These are phyloP conservation scores for Drosophila pandora DNA, from an alignment of 1,140 invertebrate species.

Conservation along the genomic window DNA sequence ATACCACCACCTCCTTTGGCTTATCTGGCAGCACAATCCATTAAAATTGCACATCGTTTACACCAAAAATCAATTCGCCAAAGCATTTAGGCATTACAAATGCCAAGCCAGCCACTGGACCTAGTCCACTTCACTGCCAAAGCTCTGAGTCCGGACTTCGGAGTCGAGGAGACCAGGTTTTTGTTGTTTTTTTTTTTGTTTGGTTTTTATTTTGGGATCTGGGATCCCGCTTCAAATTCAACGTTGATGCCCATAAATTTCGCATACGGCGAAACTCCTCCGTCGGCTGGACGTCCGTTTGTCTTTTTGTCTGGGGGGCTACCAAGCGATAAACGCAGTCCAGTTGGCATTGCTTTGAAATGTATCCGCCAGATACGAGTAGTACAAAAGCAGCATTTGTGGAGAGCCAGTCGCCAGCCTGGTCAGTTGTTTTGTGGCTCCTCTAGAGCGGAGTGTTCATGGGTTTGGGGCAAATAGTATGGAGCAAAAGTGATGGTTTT, in stretches of 20 bases:
- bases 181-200: slow-evolving; percentile 16
- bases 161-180: slow-evolving; percentile 16
- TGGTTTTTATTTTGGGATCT: background rate
- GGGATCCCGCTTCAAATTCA: slow-evolving; percentile 74
- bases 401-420: slow-evolving; percentile 35
- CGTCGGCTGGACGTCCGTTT: slow-evolving; percentile 6
- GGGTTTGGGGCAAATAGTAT: background rate
- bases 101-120: slow-evolving; percentile 74
- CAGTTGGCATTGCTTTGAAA: slow-evolving; percentile 76
- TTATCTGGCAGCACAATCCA: slow-evolving; percentile 83
- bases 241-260: slow-evolving; percentile 82
- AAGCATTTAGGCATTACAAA: slow-evolving; percentile 84
- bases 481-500: background rate
- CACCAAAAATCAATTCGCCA: slow-evolving; percentile 83
- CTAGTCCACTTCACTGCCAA: slow-evolving; percentile 37
- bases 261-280: slow-evolving; percentile 36
- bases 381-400: slow-evolving; percentile 54
- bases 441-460: slow-evolving; percentile 10
- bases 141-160: slow-evolving; percentile 1
- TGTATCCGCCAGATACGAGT: slow-evolving; percentile 72
- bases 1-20: slow-evolving; percentile 46
- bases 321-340: slow-evolving; percentile 72
- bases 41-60: slow-evolving; percentile 84
- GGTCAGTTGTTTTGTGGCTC: slow-evolving; percentile 22
- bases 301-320: slow-evolving; percentile 47